phyloP scores from a whole-genome alignment of 2,797 vertebrate species.

The Prunella strophiata region DNA sequence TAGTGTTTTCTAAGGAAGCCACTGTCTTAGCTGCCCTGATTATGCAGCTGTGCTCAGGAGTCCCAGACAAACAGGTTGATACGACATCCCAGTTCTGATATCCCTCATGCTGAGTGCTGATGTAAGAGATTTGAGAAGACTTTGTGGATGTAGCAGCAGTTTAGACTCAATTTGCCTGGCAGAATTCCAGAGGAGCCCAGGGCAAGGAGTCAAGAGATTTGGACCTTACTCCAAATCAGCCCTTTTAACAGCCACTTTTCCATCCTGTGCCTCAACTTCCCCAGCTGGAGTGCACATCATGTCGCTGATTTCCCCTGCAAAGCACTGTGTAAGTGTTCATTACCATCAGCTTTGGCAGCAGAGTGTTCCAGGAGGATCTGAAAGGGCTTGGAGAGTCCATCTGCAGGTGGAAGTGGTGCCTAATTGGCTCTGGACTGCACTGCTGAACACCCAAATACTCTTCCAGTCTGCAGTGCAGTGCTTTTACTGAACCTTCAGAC shows the following conservation, averaged over 20 bases:
- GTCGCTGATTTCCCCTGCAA: background rate
- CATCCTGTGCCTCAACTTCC: background rate
- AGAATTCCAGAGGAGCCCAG: background rate
- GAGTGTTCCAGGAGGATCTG: background rate
- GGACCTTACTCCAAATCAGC: background rate
- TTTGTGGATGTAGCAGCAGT: background rate
- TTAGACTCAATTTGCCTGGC: background rate
- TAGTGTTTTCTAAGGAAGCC: background rate
- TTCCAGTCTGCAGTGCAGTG: background rate
- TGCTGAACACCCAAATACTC: background rate
- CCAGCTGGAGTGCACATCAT: background rate
- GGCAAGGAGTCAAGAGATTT: background rate
- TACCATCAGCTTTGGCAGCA: background rate
- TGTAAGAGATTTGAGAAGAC: background rate
- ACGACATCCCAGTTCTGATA: background rate
- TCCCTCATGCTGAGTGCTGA: background rate
- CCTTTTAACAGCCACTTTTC: background rate
- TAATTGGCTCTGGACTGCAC: background rate
- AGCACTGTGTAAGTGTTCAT: background rate
- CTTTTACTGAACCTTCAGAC: background rate
- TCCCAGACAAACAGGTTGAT: background rate
- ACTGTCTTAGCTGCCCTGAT: conserved; percentile 29
- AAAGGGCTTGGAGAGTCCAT: background rate
- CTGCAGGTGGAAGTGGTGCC: background rate
- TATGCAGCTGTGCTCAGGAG: background rate